Evolutionary conservation across 2,888 invertebrate species (phyloP), one percentile per base, ranked within the genome.

Genomic region (Drosophila melanosoma): DNA sequence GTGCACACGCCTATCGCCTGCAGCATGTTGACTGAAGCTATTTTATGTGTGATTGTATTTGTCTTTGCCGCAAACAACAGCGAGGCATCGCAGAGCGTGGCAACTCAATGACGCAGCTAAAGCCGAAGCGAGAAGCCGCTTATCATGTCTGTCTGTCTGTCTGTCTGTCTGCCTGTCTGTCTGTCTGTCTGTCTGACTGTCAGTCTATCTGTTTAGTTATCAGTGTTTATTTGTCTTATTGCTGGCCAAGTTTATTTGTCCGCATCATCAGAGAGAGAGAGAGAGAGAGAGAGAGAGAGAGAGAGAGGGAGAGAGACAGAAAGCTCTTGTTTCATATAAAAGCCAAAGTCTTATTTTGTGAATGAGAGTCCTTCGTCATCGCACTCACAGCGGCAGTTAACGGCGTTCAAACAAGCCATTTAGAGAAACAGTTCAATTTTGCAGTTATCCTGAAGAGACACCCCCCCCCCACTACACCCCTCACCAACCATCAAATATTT

Each of bases 1-100:
- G 32, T 42, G 51, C 35, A 33, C 23, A 58, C 58, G 15, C 51
- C 53, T 54, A 35, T 51, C 26, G 56, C 60, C 60, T 51, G 64
- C 74, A 51, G 67, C 67, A 56, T 61, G 68, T 72, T 68, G 68
- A 65, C 73, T 65, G 65, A 65, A 75, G 75, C 75, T 76, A 81
- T 81, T 81, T 74, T 71, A 82, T 80, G 82, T 57, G 67, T 67
- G 80, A 74, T 82, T 80, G 78, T 78, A 79, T 82, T 80, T 80
- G 80, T 79, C 79, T 82, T 82, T 75, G 75, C 80, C 79, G 45
- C 82, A 79, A 81, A 81, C 67, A 40, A 57, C 32, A 65, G 79
- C 49, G 51, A 26, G 26, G 59, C 42, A 62, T 12, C 23, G 33
- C n/a, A 26, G 38, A 33, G 38, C 36, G 8, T 23, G 23, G 17